A percentile compares a stretch with the other conserved stretches of the same genome.
phyloP scores from a whole-genome alignment of 2,888 invertebrate genomes.

The Azorinus chamasolen region DNA sequence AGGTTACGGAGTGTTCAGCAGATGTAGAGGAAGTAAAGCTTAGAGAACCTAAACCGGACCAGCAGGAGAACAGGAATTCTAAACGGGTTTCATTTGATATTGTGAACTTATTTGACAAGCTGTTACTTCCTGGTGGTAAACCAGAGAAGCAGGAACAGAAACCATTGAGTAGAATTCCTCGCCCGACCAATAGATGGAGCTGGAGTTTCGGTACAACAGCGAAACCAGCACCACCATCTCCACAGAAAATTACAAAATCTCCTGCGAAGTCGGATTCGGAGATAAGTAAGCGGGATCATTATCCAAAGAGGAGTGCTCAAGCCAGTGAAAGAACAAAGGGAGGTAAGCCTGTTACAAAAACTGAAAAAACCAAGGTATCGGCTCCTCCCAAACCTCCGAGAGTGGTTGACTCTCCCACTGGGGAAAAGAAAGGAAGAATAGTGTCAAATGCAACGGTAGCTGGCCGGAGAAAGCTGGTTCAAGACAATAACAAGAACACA shows the following conservation, averaged over 20 bases:
- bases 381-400: slow-evolving; percentile 68
- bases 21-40: slow-evolving; percentile 27
- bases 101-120: slow-evolving; percentile 80
- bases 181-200: slow-evolving; percentile 58
- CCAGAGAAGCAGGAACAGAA: slow-evolving; percentile 37
- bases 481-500: slow-evolving; percentile 23
- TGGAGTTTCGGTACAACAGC: slow-evolving; percentile 57
- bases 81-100: slow-evolving; percentile 75
- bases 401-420: slow-evolving; percentile 34
- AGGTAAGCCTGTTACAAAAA: slow-evolving; percentile 10
- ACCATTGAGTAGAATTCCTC: slow-evolving; percentile 48
- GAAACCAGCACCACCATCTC: slow-evolving; percentile 1
- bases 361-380: slow-evolving; percentile 13
- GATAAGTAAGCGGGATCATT: slow-evolving; percentile 42
- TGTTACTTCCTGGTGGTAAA: slow-evolving; percentile 71
- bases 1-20: neutral
- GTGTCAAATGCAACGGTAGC: neutral
- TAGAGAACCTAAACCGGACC: slow-evolving; percentile 4
- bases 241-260: slow-evolving; percentile 11
- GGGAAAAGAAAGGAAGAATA: slow-evolving; percentile 8
- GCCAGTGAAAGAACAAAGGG: slow-evolving; percentile 10
- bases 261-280: slow-evolving; percentile 27
- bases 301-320: slow-evolving; percentile 39
- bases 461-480: slow-evolving; percentile 1
- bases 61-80: slow-evolving; percentile 44